Conservation (phyloP, 2,797 vertebrate genomes). For the Gastrophryne carolinensis region DNA sequence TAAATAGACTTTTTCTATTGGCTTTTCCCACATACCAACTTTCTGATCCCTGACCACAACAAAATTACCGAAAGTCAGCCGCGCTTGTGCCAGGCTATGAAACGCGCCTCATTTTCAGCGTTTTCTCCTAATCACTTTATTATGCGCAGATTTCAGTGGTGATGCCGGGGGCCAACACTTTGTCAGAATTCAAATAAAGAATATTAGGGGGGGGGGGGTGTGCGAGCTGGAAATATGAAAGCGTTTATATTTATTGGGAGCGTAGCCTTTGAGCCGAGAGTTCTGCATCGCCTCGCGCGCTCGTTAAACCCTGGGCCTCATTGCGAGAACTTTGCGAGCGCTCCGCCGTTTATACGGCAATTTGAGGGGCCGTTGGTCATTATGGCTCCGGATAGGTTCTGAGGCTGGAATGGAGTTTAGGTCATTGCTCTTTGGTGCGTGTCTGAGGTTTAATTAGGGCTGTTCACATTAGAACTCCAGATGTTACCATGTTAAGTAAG, state of each 20-base stretch:
- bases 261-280: background rate
- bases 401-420: background rate
- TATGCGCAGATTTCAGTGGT: background rate
- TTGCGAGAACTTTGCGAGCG: background rate
- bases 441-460: background rate
- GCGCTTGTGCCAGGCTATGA: conserved; percentile 5
- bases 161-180: background rate
- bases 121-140: conserved; percentile 19
- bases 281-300: background rate
- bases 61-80: background rate
- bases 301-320: background rate
- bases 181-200: conserved; percentile 6
- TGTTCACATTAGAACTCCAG: background rate
- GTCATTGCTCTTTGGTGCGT: background rate
- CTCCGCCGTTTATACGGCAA: background rate
- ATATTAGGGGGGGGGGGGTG: too few species aligned
- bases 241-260: background rate
- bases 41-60: background rate
- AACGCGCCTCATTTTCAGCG: background rate
- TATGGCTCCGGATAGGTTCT: background rate
- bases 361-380: background rate
- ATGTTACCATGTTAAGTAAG: too few species aligned
- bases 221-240: background rate
- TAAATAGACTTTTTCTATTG: background rate
- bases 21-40: background rate